Base-by-base conservation (phyloP, 2,113 vertebrate species). In the Zosterops hypoxanthus region DNA sequence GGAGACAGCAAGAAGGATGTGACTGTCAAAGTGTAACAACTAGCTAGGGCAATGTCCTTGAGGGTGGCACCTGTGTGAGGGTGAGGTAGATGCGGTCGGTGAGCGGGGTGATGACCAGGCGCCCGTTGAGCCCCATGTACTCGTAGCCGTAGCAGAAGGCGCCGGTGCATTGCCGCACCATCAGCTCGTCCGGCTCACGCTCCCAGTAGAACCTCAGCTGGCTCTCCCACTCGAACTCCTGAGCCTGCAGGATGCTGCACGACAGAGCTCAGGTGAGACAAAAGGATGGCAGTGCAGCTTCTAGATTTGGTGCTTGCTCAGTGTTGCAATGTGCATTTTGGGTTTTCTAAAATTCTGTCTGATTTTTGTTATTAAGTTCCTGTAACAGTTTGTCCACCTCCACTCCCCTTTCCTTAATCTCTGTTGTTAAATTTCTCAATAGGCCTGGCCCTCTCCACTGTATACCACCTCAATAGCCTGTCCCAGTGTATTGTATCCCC, bases 51-150 rank as follows among this genome's bases (percentile, higher is more conserved):
- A 47, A 20, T 0, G 7, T 1, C 36, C 44, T 3, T 1, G 50
- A 3, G 41, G n/a, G 7, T 0, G 33, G 33, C 94, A 99, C 99
- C 99, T 99, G 99, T 1, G 99, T 99, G 75, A 99, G 98, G 0
- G 99, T 99, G 89, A 99, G 98, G 96, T 99, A 99, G 92, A 99
- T 99, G 15, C 99, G 98, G 88, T 99, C 99, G 0, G 99, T 99
- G 61, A 99, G 98, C 0, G 99, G 99, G 6, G 99, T 99, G 96
- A 99, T 99, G 64, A 99, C 99, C 76, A 99, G 97, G 2, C 99
- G 98, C 29, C 99, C 99, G 1, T 99, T 99, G 86, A 99, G 93
- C 10, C 99, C 99, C 99, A 99, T 99, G 96, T 99, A 99, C 96
- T 99, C 99, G 6, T 99, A 99, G 19, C 99, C 99, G 1, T 99